Percentiles rank a stretch among this genome's conserved stretches.
phyloP scores from a whole-genome alignment of 2,888 invertebrate species.

The Proisotoma minuta region DNA sequence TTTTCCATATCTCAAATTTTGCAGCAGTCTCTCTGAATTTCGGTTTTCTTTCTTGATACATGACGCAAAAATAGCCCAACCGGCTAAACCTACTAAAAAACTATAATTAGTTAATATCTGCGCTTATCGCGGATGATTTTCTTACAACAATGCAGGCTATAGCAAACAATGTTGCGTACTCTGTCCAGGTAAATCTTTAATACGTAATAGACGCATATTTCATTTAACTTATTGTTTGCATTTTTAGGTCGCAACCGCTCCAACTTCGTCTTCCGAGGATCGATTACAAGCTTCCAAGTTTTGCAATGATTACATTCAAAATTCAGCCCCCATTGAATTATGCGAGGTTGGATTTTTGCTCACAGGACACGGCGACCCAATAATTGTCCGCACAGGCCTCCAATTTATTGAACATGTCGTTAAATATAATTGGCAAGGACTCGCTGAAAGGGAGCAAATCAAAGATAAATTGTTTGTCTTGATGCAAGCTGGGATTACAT shows the following conservation, averaged over 20 bases:
- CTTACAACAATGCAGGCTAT: slow-evolving; percentile 1
- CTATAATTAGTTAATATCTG: not conserved
- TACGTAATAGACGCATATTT: not conserved
- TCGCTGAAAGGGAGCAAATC: slow-evolving; percentile 4
- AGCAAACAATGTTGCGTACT: slow-evolving; percentile 27
- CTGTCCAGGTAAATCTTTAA: slow-evolving; percentile 23
- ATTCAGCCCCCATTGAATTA: slow-evolving; percentile 25
- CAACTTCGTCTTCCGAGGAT: slow-evolving; percentile 15
- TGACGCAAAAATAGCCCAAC: no score
- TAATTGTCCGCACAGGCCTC: slow-evolving; percentile 58
- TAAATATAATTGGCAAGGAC: slow-evolving; percentile 74
- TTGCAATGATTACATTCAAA: slow-evolving; percentile 34
- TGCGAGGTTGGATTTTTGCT: slow-evolving; percentile 36
- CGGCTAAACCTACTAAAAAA: slow-evolving; percentile 1
- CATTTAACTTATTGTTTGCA: not conserved
- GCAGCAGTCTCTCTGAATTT: no score
- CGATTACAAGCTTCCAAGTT: slow-evolving; percentile 35
- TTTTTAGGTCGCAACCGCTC: slow-evolving; percentile 28
- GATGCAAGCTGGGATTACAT: slow-evolving; percentile 36
- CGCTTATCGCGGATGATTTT: not conserved
- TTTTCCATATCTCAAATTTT: no score
- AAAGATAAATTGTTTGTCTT: slow-evolving; percentile 40
- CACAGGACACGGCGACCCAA: slow-evolving; percentile 16
- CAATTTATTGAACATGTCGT: slow-evolving; percentile 90
- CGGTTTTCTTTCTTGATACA: no score